A percentile compares a stretch with the other conserved stretches of the same genome.
phyloP scores from a whole-genome alignment of 2,888 invertebrate genomes.

The Pterostichus niger region DNA sequence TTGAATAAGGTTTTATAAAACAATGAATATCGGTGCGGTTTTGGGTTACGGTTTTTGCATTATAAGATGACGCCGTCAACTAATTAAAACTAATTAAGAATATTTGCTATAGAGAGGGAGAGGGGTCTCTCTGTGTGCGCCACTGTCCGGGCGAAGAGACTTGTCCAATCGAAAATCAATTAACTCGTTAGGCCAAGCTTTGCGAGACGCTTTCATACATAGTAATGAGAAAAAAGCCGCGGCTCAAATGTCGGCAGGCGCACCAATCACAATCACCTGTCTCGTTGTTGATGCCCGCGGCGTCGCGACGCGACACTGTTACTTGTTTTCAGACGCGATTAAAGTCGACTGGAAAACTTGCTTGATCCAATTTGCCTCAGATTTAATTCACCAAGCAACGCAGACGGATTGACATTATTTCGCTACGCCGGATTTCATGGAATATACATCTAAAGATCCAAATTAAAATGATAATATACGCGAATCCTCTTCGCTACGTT shows the following conservation, averaged over 20 bases:
- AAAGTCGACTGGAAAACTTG: no score
- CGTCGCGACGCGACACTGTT: no score
- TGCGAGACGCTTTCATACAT: slow-evolving; percentile 1
- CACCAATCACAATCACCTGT: not conserved
- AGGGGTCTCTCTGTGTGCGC: no score
- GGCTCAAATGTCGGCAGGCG: no score
- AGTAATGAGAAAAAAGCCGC: slow-evolving; percentile 5
- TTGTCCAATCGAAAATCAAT: slow-evolving; percentile 24
- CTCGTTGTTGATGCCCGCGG: not conserved
- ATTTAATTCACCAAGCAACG: not conserved
- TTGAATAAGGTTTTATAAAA: no score
- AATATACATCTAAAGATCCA: not conserved
- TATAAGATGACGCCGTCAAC: no score
- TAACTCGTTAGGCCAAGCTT: not conserved
- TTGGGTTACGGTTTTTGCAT: no score
- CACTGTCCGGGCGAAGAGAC: not conserved
- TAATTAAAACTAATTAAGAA: no score
- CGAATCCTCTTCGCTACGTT: no score
- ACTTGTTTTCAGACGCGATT: slow-evolving; percentile 28
- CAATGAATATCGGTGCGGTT: no score
- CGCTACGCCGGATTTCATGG: slow-evolving; percentile 10
- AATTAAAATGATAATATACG: no score
- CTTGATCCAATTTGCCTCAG: slow-evolving; percentile 19
- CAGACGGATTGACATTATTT: slow-evolving; percentile 28
- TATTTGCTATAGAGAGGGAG: no score